Percentiles rank a stretch among this genome's conserved stretches.
Evolutionary conservation across 1,140 invertebrate genomes (phyloP).

Genomic region (Penaeus vannamei): DNA sequence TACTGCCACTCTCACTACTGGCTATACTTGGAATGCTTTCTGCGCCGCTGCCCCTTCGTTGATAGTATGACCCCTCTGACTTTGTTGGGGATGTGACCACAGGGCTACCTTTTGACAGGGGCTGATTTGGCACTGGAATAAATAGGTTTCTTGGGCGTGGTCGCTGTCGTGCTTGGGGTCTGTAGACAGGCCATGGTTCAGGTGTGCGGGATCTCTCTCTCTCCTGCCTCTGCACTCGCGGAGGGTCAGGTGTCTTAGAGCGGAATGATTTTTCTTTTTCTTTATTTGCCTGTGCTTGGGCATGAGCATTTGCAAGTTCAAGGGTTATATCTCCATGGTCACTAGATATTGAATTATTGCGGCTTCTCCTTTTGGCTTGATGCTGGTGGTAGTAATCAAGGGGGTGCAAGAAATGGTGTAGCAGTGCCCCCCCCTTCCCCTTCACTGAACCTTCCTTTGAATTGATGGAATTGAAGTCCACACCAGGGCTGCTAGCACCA

Average conservation of each 20-base stretch:
- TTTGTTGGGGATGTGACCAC: no score
- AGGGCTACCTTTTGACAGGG: no score
- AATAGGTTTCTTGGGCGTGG: not conserved
- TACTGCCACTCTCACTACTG: no score
- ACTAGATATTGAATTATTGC: constrained; percentile 40
- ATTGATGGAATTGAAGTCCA: not conserved
- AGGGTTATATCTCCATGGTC: constrained; percentile 25
- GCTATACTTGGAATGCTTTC: no score
- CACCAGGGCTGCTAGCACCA: constrained; percentile 36
- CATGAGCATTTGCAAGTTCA: not conserved
- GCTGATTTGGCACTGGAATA: not conserved
- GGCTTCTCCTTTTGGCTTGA: constrained; percentile 42
- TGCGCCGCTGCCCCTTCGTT: no score
- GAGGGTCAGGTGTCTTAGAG: constrained; percentile 5
- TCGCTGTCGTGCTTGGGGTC: constrained; percentile 19
- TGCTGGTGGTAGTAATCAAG: constrained; percentile 51
- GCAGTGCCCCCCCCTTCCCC: constrained; percentile 31
- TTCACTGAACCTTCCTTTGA: constrained; percentile 24
- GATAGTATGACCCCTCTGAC: no score
- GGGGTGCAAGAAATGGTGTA: constrained; percentile 51
- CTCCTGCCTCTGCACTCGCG: constrained; percentile 13
- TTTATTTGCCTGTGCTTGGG: no score
- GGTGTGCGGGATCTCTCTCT: not conserved
- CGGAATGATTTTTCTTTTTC: not conserved
- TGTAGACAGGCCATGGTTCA: constrained; percentile 54